Evolutionary conservation across 2,888 invertebrate genomes (phyloP).

Genomic region (Parthenolecanium corni): DNA sequence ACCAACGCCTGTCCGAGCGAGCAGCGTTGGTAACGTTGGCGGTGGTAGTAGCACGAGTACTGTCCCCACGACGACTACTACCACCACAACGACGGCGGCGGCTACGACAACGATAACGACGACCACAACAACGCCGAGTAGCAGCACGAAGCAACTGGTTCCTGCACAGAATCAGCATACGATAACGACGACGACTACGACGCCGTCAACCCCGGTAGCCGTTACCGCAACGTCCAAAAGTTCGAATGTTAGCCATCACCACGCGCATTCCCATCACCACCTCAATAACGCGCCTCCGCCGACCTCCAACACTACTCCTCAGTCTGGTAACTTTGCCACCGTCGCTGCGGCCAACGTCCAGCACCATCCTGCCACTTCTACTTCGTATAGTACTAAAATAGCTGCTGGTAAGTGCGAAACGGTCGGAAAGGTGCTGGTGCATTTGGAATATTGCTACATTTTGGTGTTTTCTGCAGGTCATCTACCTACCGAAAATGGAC

Average conservation of each 20-base stretch:
- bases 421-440: not conserved
- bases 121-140: too few relatives aligned
- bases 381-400: conserved; percentile 22
- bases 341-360: conserved; percentile 44
- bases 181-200: not conserved
- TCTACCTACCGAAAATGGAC: conserved; percentile 16
- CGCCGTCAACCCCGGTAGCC: conserved; percentile 26
- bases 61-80: conserved; percentile 31
- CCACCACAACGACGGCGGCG: not conserved
- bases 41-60: conserved; percentile 36
- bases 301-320: conserved; percentile 27
- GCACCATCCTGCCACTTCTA: conserved; percentile 29
- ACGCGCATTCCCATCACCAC: conserved; percentile 28
- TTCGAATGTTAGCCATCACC: conserved; percentile 25
- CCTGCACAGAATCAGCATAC: conserved; percentile 1
- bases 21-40: conserved; percentile 41
- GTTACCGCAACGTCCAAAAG: conserved; percentile 20
- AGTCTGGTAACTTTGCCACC: conserved; percentile 50
- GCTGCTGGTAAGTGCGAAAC: conserved; percentile 1
- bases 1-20: conserved; percentile 64
- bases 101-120: not conserved
- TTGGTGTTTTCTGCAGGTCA: not conserved
- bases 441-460: too few relatives aligned
- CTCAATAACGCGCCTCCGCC: conserved; percentile 27
- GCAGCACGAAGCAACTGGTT: not conserved